phyloP scores from a whole-genome alignment of 1,140 invertebrate genomes.

The Parasteatoda tepidariorum region DNA sequence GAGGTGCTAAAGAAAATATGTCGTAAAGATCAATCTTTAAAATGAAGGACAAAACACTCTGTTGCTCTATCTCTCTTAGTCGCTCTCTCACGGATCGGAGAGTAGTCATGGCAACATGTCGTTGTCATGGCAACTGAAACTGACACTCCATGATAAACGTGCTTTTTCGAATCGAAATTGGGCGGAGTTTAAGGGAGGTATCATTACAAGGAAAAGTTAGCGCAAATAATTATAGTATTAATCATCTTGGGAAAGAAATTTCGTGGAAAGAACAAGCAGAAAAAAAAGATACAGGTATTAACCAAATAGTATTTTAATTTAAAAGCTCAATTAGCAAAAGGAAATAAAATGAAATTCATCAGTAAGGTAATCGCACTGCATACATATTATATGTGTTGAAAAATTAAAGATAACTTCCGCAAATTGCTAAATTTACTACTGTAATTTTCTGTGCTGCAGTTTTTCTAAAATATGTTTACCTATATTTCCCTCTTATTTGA shows the following conservation, averaged over 20 bases:
- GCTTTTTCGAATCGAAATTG: constrained; percentile 1
- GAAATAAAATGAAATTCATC: too few species aligned
- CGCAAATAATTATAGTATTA: background rate
- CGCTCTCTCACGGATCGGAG: constrained; percentile 20
- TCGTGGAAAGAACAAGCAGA: too few species aligned
- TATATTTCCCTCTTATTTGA: too few species aligned
- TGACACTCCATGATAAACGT: constrained; percentile 40
- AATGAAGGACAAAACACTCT: constrained; percentile 35
- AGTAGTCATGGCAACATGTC: constrained; percentile 19
- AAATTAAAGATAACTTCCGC: too few species aligned
- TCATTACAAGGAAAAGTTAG: background rate
- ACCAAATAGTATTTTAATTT: too few species aligned
- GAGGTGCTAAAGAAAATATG: constrained; percentile 27
- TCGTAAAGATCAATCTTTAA: constrained; percentile 43
- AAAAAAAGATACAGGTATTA: too few species aligned
- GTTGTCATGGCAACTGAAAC: constrained; percentile 11
- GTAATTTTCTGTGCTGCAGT: too few species aligned
- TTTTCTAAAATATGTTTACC: too few species aligned
- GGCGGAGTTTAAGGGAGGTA: constrained; percentile 6
- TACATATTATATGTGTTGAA: too few species aligned
- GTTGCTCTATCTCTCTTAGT: constrained; percentile 12
- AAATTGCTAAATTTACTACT: too few species aligned
- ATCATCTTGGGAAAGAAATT: background rate
- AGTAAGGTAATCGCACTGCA: too few species aligned
- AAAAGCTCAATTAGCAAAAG: too few species aligned